Evolutionary conservation across 2,797 vertebrate species (phyloP), one percentile per base, ranked within the genome.

Genomic region (Poecile montanus): DNA sequence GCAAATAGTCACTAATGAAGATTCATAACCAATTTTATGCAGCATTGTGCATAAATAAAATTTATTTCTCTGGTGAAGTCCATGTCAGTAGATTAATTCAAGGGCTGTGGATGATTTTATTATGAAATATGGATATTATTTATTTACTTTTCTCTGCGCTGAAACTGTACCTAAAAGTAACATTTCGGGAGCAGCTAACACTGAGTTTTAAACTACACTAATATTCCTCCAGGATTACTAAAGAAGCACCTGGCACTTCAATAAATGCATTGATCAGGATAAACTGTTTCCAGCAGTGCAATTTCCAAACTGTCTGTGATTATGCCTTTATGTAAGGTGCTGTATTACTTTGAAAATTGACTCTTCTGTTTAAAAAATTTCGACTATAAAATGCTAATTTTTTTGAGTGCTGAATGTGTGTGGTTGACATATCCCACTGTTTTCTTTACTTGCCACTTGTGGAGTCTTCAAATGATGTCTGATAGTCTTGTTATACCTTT

Each of bases 241-340:
- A 90, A 94, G 85, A 78, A 75, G 34, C 85, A 94, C 81, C 83
- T 94, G 93, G 68, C 88, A 95, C 88, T 96, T 93, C 84, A 91
- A 54, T 79, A 86, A 93, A 78, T 60, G 26, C 71, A 79, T 71
- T 82, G 92, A 95, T 91, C 78, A 93, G 72, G 66, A 81, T 88
- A 78, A 94, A 85, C 51, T 38, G n/a, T 88, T 94, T 68, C 47
- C 85, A 94, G 78, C 13, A 68, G 40, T 27, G 9, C 45, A 72
- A 48, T 71, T 54, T 85, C 53, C 76, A 85, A 95, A 77, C 62
- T 87, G 53, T 57, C 42, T 84, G 61, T 70, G 65, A 65, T 85
- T 91, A 84, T 78, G 65, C 85, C 44, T 65, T 80, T 61, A 71
- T 63, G n/a, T 45, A 40, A 95, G 92, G 67, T 74, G 53, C 66